Evolutionary conservation across 2,888 invertebrate genomes (phyloP), one percentile per base, ranked within the genome.

Genomic region (Drosophila rellima): DNA sequence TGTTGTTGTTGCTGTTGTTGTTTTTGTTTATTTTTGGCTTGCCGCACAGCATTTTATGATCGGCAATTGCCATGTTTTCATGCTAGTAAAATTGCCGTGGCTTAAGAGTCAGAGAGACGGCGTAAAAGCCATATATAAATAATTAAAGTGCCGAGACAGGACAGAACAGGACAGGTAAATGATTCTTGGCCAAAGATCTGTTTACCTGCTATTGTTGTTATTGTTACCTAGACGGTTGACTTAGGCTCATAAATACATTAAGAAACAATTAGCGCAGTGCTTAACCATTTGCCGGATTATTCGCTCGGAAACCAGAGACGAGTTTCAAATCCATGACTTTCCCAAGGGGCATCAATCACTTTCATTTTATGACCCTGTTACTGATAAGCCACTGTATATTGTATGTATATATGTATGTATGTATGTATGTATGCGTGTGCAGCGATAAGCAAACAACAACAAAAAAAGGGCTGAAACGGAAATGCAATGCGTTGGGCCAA

Each of bases 251-350:
- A 70, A 74, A 83, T 60, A 73, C 87, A 84, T 84, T 80, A 88
- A 88, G 87, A 86, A 88, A 56, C 83, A 86, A 84, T 84, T 84
- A 88, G 79, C 80, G 47, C 35, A 44, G 37, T 17, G 13, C 26
- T 62, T 51, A 17, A 42, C 57, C 66, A 66, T 72, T 72, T 72
- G n/a, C 52, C 74, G 40, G 67, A 62, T 66, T 55, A 66, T 61
- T 57, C 29, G 45, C 62, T 6, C 8, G 7, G 51, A 5, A 48
- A 50, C 64, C 65, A 61, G 68, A 61, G 44, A 48, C 29, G 17
- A 20, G 23, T 3, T 18, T 26, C 8, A 13, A 18, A 20, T 33
- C 15, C 20, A 44, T 56, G 23, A 23, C 40, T 31, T 39, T 40
- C 47, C 47, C 56, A 39, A 26, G 63, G 44, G 57, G 31, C 62